phyloP scores from a whole-genome alignment of 1,140 invertebrate genomes.

The Sminthurinus signatus region DNA sequence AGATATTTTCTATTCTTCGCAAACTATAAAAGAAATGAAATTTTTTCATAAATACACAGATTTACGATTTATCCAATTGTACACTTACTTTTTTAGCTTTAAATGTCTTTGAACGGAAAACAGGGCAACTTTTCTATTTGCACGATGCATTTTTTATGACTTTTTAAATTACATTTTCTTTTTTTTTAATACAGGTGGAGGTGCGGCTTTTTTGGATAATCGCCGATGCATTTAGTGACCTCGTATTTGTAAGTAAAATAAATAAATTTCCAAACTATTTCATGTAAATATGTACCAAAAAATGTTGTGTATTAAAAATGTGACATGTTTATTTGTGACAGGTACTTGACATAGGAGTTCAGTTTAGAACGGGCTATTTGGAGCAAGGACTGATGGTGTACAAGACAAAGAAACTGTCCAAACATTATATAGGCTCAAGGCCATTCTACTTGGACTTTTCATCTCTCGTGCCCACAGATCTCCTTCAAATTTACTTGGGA shows the following conservation, averaged over 20 bases:
- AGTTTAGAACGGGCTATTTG: slow-evolving; percentile 89
- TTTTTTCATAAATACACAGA: too few species aligned
- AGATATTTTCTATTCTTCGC: too few species aligned
- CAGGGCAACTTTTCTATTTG: too few species aligned
- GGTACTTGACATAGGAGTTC: slow-evolving; percentile 59
- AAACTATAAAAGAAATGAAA: too few species aligned
- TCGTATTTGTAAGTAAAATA: slow-evolving; percentile 64
- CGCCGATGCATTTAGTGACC: slow-evolving; percentile 75
- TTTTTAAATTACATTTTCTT: not conserved
- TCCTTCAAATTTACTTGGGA: slow-evolving; percentile 73
- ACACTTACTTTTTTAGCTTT: not conserved
- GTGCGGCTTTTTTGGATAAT: slow-evolving; percentile 65
- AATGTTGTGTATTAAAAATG: slow-evolving; percentile 43
- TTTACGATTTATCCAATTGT: too few species aligned
- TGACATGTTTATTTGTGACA: too few species aligned
- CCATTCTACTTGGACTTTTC: slow-evolving; percentile 79
- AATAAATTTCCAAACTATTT: too few species aligned
- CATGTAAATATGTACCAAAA: slow-evolving; percentile 48
- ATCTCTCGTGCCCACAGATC: slow-evolving; percentile 75
- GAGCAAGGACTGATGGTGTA: slow-evolving; percentile 93
- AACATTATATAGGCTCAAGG: slow-evolving; percentile 77
- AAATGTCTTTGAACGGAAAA: too few species aligned
- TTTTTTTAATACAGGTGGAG: slow-evolving; percentile 55
- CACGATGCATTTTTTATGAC: not conserved
- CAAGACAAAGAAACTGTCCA: slow-evolving; percentile 78